Percentiles rank a stretch among this genome's conserved stretches.
phyloP scores from a whole-genome alignment of 2,888 invertebrate species.

The Amorpha juglandis region DNA sequence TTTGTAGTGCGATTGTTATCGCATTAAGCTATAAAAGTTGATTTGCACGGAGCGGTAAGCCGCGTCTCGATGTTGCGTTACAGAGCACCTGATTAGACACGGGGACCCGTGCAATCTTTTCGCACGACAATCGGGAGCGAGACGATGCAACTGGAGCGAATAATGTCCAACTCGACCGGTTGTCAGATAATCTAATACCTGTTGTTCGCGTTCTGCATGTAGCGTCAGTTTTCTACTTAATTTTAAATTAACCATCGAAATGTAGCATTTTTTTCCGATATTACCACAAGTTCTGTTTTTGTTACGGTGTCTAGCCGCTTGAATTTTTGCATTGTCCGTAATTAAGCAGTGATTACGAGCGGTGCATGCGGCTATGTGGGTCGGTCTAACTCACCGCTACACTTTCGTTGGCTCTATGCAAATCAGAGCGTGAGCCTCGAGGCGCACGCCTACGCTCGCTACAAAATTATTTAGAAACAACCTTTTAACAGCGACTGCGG shows the following conservation, averaged over 20 bases:
- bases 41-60: conserved; percentile 56
- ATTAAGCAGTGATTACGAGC: conserved; percentile 41
- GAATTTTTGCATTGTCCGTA: conserved; percentile 34
- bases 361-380: conserved; percentile 57
- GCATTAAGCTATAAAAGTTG: conserved; percentile 63
- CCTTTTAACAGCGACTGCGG: conserved; percentile 43
- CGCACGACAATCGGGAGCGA: conserved; percentile 79
- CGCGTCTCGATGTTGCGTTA: conserved; percentile 60
- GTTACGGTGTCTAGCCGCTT: conserved; percentile 11
- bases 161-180: conserved; percentile 74
- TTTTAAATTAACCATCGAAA: conserved; percentile 43
- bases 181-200: conserved; percentile 55
- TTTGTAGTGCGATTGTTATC: conserved; percentile 69
- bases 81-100: conserved; percentile 61
- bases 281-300: conserved; percentile 19
- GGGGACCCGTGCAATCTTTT: conserved; percentile 66
- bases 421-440: conserved; percentile 74
- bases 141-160: conserved; percentile 75
- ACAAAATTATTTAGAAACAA: conserved; percentile 56
- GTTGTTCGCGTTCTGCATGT: conserved; percentile 54
- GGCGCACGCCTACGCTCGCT: conserved; percentile 52
- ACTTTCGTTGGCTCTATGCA: conserved; percentile 78
- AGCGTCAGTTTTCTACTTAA: conserved; percentile 53
- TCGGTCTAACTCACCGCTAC: conserved; percentile 64
- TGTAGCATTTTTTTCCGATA: not conserved